Base-by-base conservation (phyloP, 2,888 invertebrate genomes). In the Rhagonycha fulva region DNA sequence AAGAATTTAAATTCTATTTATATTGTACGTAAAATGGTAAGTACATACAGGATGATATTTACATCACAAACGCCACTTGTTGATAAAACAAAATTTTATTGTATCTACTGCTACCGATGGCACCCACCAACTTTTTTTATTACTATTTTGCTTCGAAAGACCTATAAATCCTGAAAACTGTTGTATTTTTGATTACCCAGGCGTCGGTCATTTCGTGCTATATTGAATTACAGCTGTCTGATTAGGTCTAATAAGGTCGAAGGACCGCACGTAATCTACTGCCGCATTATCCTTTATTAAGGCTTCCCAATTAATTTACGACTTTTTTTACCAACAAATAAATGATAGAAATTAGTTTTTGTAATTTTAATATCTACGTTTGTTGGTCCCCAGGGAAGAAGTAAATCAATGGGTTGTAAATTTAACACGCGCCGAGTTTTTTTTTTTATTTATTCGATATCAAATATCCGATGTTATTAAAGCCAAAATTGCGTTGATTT, bases 401-500 rank as follows among this genome's bases (percentile, higher is more conserved):
- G 61, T 62, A 14, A 47, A 62, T 47, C 23, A 74, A 69, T 69
- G 68, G 73, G 73, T 68, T 74, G 71, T 71, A 71, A 71, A 63
- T 72, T 72, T 72, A 68, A 66, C 61, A 60, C 32, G 24, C 11
- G 9, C 12, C n/a, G 67, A n/a, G 9, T 68, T 62, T 68, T 26
- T 62, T 68, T 26, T 32, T 32, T 28, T 32, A 66, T 70, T 69
- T 70, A 62, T 74, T 70, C 47, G 70, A 70, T 74, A 74, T 66
- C 70, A 32, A 26, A 69, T 69, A 67, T 32, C 62, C 68, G 32
- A 26, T 62, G 68, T 72, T 72, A 71, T 75, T 75, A 75, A 75
- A 75, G 63, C 71, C 62, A 67, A 70, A 71, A 71, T 71, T 68
- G 66, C 62, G 47, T 61, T 71, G 71, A 75, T 75, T 75, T 75